Evolutionary conservation across 2,113 vertebrate genomes (phyloP).

Genomic region (Etheostoma spectabile): DNA sequence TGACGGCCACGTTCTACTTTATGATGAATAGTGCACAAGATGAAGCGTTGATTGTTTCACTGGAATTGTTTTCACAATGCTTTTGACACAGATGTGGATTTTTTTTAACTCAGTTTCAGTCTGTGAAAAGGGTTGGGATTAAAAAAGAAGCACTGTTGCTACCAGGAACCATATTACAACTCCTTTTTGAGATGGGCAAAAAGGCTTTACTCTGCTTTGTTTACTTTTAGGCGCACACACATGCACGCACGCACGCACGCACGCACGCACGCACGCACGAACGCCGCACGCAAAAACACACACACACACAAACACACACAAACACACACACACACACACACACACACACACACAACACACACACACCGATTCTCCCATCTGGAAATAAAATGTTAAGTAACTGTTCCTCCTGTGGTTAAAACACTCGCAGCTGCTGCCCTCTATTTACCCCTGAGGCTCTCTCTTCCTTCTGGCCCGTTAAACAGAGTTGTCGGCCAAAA

Average conservation of each 20-base stretch:
- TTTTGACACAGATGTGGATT: neutral
- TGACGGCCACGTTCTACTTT: no score
- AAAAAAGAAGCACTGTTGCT: neutral
- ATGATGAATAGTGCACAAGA: no score
- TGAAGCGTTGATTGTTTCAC: no score
- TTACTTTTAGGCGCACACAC: neutral
- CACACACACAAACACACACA: neutral
- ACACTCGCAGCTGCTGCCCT: constrained; percentile 15
- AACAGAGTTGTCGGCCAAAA: neutral
- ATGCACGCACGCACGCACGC: no score
- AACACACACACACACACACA: no score
- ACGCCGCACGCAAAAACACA: no score
- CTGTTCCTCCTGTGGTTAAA: neutral
- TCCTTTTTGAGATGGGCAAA: neutral
- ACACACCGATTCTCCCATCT: neutral
- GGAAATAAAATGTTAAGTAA: neutral
- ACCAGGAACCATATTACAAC: neutral
- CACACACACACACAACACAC: no score
- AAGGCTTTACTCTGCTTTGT: neutral
- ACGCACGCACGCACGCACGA: no score
- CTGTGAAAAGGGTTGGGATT: no score
- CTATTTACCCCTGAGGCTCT: neutral
- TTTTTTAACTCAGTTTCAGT: neutral
- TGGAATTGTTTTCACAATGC: neutral
- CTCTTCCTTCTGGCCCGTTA: neutral